phyloP scores from a whole-genome alignment of 1,140 invertebrate species.

The Nymphalis io region DNA sequence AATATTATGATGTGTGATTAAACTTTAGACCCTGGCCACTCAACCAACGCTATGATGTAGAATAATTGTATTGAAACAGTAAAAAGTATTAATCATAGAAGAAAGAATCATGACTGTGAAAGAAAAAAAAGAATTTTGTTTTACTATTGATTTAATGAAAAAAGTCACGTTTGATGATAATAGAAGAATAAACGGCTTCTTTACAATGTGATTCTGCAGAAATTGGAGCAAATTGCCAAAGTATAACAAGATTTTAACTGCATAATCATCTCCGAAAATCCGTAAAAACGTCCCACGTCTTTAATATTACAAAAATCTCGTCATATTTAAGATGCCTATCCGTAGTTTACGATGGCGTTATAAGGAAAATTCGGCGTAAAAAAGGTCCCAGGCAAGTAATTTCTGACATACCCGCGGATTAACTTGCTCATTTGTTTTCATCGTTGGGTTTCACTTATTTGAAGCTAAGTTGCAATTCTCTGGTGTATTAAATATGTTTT shows the following conservation, averaged over 20 bases:
- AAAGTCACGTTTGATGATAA: too few relatives aligned
- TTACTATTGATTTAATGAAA: too few relatives aligned
- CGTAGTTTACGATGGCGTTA: slow-evolving; percentile 5
- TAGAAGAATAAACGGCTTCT: too few relatives aligned
- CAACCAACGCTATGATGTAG: too few relatives aligned
- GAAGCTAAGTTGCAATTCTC: not conserved
- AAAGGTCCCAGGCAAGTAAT: slow-evolving; percentile 10
- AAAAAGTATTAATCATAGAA: too few relatives aligned
- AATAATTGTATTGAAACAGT: too few relatives aligned
- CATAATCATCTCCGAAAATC: not conserved
- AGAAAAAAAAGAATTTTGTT: too few relatives aligned
- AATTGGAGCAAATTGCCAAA: not conserved
- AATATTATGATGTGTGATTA: too few relatives aligned
- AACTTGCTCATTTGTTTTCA: slow-evolving; percentile 10
- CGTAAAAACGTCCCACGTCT: not conserved
- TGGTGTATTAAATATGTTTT: not conserved
- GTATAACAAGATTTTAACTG: not conserved
- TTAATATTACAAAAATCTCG: slow-evolving; percentile 8
- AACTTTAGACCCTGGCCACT: too few relatives aligned
- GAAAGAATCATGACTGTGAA: too few relatives aligned
- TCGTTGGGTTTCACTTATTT: slow-evolving; percentile 11
- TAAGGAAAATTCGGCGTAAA: slow-evolving; percentile 2
- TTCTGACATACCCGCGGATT: slow-evolving; percentile 8
- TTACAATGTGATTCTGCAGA: too few relatives aligned
- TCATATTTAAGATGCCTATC: slow-evolving; percentile 6